Evolutionary conservation across 2,113 vertebrate genomes (phyloP), one percentile per base, ranked within the genome.

Genomic region (Oncorhynchus nerka): DNA sequence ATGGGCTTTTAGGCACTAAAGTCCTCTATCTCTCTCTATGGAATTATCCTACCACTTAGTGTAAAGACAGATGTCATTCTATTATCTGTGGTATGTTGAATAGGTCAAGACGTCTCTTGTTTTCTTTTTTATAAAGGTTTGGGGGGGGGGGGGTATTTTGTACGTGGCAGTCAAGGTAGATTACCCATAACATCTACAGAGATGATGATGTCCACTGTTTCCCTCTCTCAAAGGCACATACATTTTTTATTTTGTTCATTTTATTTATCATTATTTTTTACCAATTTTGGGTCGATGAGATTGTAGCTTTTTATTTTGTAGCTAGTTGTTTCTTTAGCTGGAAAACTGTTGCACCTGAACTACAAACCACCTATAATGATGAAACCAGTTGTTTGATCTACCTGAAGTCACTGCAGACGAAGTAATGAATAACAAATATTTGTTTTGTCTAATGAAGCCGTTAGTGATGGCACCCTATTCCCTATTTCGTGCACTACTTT

Each of bases 191-290:
- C 70, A 59, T 70, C 13, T 24, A 77, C 67, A 83, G 30, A 80
- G 32, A 81, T 59, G 4, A 59, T 74, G 34, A 78, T 55, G 51
- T 55, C 75, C 70, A 76, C 80, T 71, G 71, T 72, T 81, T 62
- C 15, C 24, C 49, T 70, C 34, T 72, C 73, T 84, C 82, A 77
- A 82, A 5, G 88, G 91, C 90, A 92, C 93, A 92, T 91, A 88
- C 69, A 59, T 75, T 75, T 75, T 74, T 20, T 82, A 49, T 62
- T 73, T 64, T 70, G 62, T 73, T n/a, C 85, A 45, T 88, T 89
- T 85, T 59, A 83, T 78, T 68, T 84, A 61, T 81, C 49, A 81
- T 71, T 16, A 80, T 74, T 20, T 48, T 83, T 75, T 61, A 5
- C 68, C 73, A 49, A 72, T 80, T 30, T 77, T 72, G 1, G 72